These are phyloP conservation scores for Erinaceus europaeus DNA, from an alignment of 2,113 vertebrate genomes.

Conservation along the genomic window DNA sequence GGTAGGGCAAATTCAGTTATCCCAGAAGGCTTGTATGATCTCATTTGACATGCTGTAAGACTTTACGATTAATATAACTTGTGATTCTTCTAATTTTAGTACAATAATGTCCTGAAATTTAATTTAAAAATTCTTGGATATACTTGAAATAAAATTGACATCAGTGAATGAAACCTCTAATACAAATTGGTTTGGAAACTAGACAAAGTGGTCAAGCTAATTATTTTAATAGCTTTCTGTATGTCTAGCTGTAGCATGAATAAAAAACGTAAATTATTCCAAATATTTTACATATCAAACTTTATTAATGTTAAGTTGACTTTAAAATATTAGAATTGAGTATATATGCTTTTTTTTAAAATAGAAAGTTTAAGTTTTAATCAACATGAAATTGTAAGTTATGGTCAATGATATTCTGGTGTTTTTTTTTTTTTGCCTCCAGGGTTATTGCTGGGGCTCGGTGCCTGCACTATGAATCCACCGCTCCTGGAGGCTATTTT, in stretches of 20 bases:
- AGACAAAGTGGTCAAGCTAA: not conserved
- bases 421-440: too few species aligned
- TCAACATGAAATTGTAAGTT: too few species aligned
- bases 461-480: too few species aligned
- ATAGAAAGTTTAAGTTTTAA: too few species aligned
- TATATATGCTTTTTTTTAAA: too few species aligned
- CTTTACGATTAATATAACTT: slow-evolving; percentile 50
- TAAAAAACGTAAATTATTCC: too few species aligned
- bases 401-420: too few species aligned
- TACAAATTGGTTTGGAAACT: slow-evolving; percentile 6
- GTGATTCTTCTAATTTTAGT: slow-evolving; percentile 64
- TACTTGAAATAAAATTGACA: slow-evolving; percentile 29
- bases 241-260: not conserved
- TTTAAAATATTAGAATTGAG: not conserved
- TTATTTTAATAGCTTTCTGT: not conserved
- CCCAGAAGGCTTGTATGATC: slow-evolving; percentile 47
- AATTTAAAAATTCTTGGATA: slow-evolving; percentile 41
- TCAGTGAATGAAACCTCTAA: not conserved
- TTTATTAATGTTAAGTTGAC: not conserved
- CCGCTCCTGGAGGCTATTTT: too few species aligned
- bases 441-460: too few species aligned
- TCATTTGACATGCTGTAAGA: slow-evolving; percentile 36
- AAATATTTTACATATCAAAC: too few species aligned
- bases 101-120: slow-evolving; percentile 41
- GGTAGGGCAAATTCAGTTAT: slow-evolving; percentile 49